Evolutionary conservation across 2,888 invertebrate species (phyloP).

Genomic region (Metellina segmentata): DNA sequence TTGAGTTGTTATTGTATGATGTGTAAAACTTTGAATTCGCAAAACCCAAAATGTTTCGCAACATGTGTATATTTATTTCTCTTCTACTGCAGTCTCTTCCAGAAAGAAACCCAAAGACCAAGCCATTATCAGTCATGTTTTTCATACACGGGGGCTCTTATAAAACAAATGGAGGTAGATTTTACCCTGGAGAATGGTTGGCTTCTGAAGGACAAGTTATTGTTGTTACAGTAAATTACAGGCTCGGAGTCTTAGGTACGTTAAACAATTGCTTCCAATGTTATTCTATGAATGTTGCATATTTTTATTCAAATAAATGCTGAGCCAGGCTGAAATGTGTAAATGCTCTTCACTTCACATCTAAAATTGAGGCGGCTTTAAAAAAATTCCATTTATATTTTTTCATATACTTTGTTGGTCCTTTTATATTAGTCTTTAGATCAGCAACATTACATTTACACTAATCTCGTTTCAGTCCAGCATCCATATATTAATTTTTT

Average conservation of each 20-base stretch:
- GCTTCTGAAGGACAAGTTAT: conserved; percentile 79
- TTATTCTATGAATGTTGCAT: not conserved
- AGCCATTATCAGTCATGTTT: conserved; percentile 79
- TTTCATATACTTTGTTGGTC: too few relatives aligned
- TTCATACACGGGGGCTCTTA: conserved; percentile 81
- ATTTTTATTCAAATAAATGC: too few relatives aligned
- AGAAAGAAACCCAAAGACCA: not conserved
- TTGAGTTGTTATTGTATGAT: too few relatives aligned
- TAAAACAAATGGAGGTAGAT: conserved; percentile 80
- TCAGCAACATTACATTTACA: too few relatives aligned
- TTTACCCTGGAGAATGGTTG: conserved; percentile 80
- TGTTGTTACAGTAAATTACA: conserved; percentile 80
- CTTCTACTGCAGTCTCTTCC: conserved; percentile 51
- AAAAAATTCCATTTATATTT: too few relatives aligned
- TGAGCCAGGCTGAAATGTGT: too few relatives aligned
- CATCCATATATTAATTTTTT: too few relatives aligned
- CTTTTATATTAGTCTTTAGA: too few relatives aligned
- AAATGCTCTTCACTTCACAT: too few relatives aligned
- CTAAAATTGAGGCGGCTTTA: too few relatives aligned
- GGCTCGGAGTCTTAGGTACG: conserved; percentile 80
- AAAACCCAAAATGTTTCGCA: not conserved
- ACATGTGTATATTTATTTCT: not conserved
- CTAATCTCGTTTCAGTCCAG: too few relatives aligned
- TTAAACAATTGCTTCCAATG: conserved; percentile 1
- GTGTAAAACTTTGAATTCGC: too few relatives aligned